Evolutionary conservation across 2,113 vertebrate genomes (phyloP), one percentile per base, ranked within the genome.

Genomic region (Catagonus wagneri): DNA sequence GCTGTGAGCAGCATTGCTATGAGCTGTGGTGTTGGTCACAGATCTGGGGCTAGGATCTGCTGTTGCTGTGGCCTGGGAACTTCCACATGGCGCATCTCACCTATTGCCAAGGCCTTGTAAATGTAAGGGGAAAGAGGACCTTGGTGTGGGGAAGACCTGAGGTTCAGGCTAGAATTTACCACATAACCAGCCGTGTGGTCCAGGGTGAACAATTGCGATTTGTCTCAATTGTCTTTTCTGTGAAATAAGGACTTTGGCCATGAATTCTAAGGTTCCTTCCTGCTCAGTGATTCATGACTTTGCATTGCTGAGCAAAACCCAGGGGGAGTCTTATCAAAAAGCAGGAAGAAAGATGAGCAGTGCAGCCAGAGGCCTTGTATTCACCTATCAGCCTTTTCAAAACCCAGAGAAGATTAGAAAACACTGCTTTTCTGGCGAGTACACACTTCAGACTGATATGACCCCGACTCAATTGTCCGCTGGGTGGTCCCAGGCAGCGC

Each of bases 321-420:
- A 29, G 29, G 20, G 15, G 29, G 39, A 58, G 15, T 54, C 84
- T 90, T 69, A 72, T 65, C 36, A 32, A 71, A 71, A 86, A 61
- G 13, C 68, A 84, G 36, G 68, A 92, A 68, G 84, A 95, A 83
- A 91, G 39, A 58, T 44, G 78, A 90, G 72, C 56, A 17, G 44
- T 16, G 36, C 39, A 34, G 11, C 58, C 29, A 36, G 65, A 89
- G 34, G 50, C 17, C 17, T 0, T 13, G 1, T 39, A 36, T 23
- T 80, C 25, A 58, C 50, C 7, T 19, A 3, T 68, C 56, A 36
- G 32, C 63, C 60, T 80, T 74, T 90, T 85, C 39, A 36, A 58
- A 54, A 36, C 14, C 23, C 4, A 0, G 1, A 90, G 34, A 60
- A 58, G 6, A 32, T 32, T 92, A 61, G 61, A 81, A 89, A 36